phyloP scores from a whole-genome alignment of 2,888 invertebrate species.

The Amphipyra berbera region DNA sequence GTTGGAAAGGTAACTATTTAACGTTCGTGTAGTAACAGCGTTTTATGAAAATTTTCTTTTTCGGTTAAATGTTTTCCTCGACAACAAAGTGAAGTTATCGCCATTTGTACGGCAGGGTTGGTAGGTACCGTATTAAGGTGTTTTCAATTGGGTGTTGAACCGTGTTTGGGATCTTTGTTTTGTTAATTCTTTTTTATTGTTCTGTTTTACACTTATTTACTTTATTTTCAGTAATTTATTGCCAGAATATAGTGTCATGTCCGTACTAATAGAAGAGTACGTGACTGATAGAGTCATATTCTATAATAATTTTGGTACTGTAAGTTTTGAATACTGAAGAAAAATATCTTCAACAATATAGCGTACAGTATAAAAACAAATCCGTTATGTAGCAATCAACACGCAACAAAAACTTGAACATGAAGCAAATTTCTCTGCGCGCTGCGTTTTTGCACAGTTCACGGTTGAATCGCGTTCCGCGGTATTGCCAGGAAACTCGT shows the following conservation, averaged over 20 bases:
- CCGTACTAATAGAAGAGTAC: background rate
- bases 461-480: slow-evolving; percentile 79
- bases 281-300: background rate
- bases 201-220: too few species aligned
- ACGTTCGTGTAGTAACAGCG: background rate
- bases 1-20: background rate
- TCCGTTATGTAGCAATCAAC: slow-evolving; percentile 79
- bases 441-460: slow-evolving; percentile 77
- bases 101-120: too few species aligned
- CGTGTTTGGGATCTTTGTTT: too few species aligned
- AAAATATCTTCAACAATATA: slow-evolving; percentile 38
- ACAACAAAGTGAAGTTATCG: too few species aligned
- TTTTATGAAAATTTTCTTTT: too few species aligned
- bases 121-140: too few species aligned
- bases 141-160: too few species aligned
- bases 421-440: slow-evolving; percentile 80
- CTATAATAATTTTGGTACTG: background rate
- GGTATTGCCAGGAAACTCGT: slow-evolving; percentile 71
- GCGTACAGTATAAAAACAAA: slow-evolving; percentile 63
- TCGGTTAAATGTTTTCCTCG: too few species aligned
- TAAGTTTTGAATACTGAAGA: slow-evolving; percentile 17
- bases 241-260: background rate
- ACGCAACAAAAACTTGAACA: slow-evolving; percentile 77
- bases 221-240: too few species aligned
- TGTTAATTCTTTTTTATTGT: too few species aligned